Evolutionary conservation across 2,797 vertebrate genomes (phyloP).

Genomic region (Agapornis canus): DNA sequence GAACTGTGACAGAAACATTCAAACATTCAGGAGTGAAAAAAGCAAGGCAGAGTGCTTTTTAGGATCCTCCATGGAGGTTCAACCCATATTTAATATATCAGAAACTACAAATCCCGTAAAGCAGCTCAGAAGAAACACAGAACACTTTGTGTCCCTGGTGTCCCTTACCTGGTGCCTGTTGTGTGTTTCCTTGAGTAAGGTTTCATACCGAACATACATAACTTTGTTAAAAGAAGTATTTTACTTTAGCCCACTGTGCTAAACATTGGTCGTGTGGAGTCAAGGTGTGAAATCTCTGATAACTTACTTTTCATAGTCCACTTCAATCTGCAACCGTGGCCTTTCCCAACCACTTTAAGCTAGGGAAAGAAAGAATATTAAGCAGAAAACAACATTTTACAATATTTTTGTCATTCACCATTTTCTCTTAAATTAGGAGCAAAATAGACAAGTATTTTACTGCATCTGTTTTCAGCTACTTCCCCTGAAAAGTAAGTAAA

Average conservation of each 20-base stretch:
- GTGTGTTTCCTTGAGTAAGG: background rate
- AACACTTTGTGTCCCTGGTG: background rate
- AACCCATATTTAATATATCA: background rate
- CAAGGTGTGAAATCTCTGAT: background rate
- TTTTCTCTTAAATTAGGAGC: background rate
- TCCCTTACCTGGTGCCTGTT: background rate
- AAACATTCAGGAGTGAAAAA: background rate
- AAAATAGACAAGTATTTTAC: background rate
- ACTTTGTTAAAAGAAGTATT: background rate
- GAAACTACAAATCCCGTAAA: background rate
- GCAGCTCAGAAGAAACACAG: background rate
- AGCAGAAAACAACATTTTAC: background rate
- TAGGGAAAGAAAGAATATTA: background rate
- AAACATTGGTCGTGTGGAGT: background rate
- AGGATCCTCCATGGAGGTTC: background rate
- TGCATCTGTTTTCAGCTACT: background rate
- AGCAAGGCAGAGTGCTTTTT: background rate
- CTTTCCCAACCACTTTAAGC: background rate
- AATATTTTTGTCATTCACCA: background rate
- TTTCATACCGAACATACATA: background rate
- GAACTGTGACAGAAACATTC: background rate
- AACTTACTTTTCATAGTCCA: background rate
- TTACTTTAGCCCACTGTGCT: background rate
- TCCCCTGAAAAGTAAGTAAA: background rate
- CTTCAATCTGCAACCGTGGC: background rate